Conservation (phyloP, 2,797 vertebrate species). For the Anguilla obscura region DNA sequence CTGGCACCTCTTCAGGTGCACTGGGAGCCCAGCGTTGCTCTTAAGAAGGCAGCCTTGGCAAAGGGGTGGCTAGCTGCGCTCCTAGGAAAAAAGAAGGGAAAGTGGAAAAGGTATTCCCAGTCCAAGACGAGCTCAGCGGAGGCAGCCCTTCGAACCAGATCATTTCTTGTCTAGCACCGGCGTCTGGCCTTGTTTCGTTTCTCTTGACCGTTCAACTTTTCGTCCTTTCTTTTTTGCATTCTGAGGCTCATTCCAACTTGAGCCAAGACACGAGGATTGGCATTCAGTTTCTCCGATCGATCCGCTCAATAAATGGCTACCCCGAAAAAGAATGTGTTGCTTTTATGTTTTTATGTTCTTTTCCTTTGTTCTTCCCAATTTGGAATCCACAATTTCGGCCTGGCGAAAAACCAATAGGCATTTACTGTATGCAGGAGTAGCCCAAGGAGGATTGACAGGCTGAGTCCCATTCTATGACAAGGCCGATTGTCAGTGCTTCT, state of each 20-base stretch:
- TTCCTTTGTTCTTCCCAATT: not conserved
- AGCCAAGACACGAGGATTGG: not conserved
- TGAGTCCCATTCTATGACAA: not conserved
- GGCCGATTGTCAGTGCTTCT: too few relatives aligned
- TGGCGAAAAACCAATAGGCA: not conserved
- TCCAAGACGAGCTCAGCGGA: slow-evolving; percentile 45
- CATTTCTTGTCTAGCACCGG: not conserved
- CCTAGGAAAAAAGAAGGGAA: slow-evolving; percentile 45
- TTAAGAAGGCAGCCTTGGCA: slow-evolving; percentile 43
- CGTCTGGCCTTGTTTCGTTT: not conserved
- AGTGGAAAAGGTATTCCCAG: slow-evolving; percentile 45
- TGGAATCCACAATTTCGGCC: not conserved
- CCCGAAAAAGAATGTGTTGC: not conserved
- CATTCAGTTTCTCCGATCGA: not conserved
- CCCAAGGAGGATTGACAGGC: not conserved
- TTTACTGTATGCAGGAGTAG: not conserved
- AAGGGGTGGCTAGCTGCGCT: slow-evolving; percentile 30
- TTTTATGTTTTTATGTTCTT: not conserved
- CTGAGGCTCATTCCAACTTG: not conserved
- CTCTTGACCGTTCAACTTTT: not conserved
- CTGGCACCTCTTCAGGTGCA: slow-evolving; percentile 45
- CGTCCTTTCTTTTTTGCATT: not conserved
- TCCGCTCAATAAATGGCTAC: not conserved
- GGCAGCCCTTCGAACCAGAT: slow-evolving; percentile 46
- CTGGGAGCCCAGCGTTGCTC: slow-evolving; percentile 37